These are phyloP conservation scores for Therioaphis trifolii DNA, from an alignment of 2,888 invertebrate genomes.

Conservation along the genomic window DNA sequence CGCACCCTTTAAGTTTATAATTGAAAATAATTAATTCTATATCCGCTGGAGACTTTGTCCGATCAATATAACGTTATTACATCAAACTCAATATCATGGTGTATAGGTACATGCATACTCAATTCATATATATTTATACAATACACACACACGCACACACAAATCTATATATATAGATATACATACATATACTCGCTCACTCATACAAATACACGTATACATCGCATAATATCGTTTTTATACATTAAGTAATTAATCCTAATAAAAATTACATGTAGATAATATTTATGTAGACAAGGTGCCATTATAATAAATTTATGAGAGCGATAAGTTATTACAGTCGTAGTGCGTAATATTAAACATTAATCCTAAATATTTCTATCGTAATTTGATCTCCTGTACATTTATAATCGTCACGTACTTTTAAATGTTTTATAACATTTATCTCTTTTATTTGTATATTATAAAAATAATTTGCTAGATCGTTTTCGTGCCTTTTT, in stretches of 20 bases:
- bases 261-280: conserved; percentile 28
- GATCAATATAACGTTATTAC: conserved; percentile 12
- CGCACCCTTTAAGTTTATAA: conserved; percentile 34
- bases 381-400: conserved; percentile 51
- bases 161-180: background rate
- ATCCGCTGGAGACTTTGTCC: conserved; percentile 2
- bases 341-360: conserved; percentile 2
- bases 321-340: conserved; percentile 16
- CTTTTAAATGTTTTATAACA: conserved; percentile 29
- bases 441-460: conserved; percentile 44
- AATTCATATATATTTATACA: no score
- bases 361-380: conserved; percentile 40
- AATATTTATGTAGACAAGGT: background rate
- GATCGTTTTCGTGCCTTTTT: conserved; percentile 21
- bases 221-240: background rate
- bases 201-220: background rate
- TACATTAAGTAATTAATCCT: conserved; percentile 33
- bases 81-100: background rate
- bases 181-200: no score
- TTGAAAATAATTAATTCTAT: conserved; percentile 49
- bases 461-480: conserved; percentile 27
- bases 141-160: background rate
- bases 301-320: conserved; percentile 25
- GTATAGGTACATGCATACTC: no score
- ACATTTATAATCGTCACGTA: conserved; percentile 53